phyloP scores from a whole-genome alignment of 2,797 vertebrate species.

The Aratinga solstitialis region DNA sequence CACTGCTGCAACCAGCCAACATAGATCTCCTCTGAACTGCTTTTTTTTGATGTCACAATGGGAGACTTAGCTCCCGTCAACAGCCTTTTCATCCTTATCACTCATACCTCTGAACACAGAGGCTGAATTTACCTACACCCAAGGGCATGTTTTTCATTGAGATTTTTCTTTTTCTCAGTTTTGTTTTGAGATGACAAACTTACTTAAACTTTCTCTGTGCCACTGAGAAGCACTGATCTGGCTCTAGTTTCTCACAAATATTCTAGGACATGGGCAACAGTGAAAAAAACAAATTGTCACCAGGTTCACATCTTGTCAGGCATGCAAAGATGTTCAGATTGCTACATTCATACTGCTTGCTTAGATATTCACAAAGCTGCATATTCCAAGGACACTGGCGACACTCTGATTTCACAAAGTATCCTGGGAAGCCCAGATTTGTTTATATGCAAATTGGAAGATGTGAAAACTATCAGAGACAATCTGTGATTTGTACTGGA shows the following conservation, averaged over 20 bases:
- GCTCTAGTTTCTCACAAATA: neutral
- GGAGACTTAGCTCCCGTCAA: neutral
- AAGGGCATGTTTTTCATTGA: neutral
- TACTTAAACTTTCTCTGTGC: neutral
- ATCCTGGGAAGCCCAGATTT: neutral
- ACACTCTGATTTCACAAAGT: neutral
- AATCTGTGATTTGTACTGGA: neutral
- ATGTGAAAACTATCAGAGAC: neutral
- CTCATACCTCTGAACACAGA: accelerated
- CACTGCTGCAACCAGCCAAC: neutral
- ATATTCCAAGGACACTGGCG: neutral
- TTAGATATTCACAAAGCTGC: neutral
- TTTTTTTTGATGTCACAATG: neutral
- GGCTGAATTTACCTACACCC: neutral
- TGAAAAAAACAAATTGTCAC: neutral
- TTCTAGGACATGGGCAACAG: neutral
- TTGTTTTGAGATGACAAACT: neutral
- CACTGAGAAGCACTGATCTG: neutral
- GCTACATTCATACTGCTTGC: neutral
- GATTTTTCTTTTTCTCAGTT: neutral
- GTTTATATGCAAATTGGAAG: neutral
- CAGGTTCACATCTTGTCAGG: neutral
- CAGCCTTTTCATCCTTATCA: neutral
- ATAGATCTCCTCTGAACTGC: neutral
- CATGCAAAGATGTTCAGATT: neutral